Percentiles rank a stretch among this genome's conserved stretches.
Evolutionary conservation across 2,888 invertebrate species (phyloP).

Genomic region (Biston stratarius): DNA sequence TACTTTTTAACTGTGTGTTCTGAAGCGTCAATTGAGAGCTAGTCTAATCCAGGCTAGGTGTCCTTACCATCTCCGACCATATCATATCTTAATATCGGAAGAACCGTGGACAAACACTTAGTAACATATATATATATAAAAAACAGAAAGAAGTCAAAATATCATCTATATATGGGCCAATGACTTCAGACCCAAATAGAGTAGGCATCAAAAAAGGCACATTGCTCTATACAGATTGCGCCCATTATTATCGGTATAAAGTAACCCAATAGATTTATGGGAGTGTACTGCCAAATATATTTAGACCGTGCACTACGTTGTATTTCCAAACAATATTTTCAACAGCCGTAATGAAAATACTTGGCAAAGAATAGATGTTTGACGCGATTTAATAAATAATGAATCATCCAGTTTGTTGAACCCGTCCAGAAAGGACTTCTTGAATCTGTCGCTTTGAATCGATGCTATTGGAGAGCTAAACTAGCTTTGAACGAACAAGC

Average conservation of each 20-base stretch:
- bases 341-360: conserved; percentile 51
- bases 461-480: conserved; percentile 59
- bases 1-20: too few relatives aligned
- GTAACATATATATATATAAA: too few relatives aligned
- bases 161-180: conserved; percentile 45
- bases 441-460: conserved; percentile 64
- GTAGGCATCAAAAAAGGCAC: conserved; percentile 48
- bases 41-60: too few relatives aligned
- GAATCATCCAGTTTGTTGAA: conserved; percentile 71
- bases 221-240: conserved; percentile 50
- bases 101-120: too few relatives aligned
- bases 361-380: conserved; percentile 55
- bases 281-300: conserved; percentile 44
- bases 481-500: conserved; percentile 55
- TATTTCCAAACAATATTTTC: conserved; percentile 38
- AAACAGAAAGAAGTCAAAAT: conserved; percentile 11
- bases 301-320: conserved; percentile 38
- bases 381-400: conserved; percentile 60
- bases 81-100: too few relatives aligned
- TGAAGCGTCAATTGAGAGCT: too few relatives aligned
- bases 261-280: conserved; percentile 48
- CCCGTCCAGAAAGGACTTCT: conserved; percentile 61
- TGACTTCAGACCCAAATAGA: conserved; percentile 48
- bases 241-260: conserved; percentile 48
- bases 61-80: too few relatives aligned